These are phyloP conservation scores for Aurelia aurita complex sp. Pacific DNA, from an alignment of 30 jellyfish, hydroid and myxozoan species.

Conservation along the genomic window DNA sequence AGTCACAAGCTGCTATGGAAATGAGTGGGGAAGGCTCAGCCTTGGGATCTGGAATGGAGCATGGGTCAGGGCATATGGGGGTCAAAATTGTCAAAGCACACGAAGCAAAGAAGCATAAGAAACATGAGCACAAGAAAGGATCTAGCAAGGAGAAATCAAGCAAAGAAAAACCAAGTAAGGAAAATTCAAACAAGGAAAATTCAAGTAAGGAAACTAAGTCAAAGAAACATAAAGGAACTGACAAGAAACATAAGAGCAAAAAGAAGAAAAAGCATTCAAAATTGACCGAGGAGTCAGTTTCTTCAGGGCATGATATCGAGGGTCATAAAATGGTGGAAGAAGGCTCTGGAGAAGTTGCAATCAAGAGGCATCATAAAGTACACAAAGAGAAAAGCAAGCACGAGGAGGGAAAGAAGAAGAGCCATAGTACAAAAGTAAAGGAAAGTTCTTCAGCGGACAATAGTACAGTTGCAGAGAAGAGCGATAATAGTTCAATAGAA, in stretches of 20 bases:
- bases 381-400: not conserved
- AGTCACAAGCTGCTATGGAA: conserved; percentile 32
- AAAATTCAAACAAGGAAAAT: conserved; percentile 2
- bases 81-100: not conserved
- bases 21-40: conserved; percentile 47
- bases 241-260: conserved; percentile 6
- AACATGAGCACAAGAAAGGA: not conserved
- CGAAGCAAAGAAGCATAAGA: conserved; percentile 16
- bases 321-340: not conserved
- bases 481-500: not conserved
- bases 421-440: not conserved
- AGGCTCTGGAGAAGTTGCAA: conserved; percentile 14
- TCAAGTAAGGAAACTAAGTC: not conserved
- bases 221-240: not conserved
- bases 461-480: conserved; percentile 1
- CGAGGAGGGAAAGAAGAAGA: conserved; percentile 1
- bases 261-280: conserved; percentile 8
- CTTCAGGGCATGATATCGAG: conserved; percentile 6
- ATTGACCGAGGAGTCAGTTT: conserved; percentile 3
- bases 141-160: not conserved
- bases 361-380: not conserved
- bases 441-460: not conserved
- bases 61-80: not conserved
- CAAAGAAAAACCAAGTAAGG: not conserved
- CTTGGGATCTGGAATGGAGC: not conserved